phyloP scores from a whole-genome alignment of 2,888 invertebrate species.

The Melanotus villosus region DNA sequence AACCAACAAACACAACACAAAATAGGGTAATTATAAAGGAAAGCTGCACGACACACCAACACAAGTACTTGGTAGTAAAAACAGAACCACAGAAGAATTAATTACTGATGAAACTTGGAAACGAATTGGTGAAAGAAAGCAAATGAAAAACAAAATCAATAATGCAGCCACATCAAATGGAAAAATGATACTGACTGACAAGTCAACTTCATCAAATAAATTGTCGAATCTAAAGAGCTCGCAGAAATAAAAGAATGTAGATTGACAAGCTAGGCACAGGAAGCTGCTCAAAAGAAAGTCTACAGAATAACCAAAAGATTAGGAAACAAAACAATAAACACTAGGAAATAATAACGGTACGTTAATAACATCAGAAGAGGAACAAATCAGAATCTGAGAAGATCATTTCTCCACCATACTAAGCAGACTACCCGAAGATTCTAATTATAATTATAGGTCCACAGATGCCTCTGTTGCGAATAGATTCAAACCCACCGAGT shows the following conservation, averaged over 20 bases:
- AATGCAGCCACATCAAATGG: neutral
- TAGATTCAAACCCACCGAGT: too few species aligned
- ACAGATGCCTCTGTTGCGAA: too few species aligned
- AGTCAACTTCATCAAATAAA: neutral
- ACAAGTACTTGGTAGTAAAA: neutral
- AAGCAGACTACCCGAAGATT: constrained; percentile 1
- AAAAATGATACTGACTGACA: neutral
- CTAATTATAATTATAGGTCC: constrained; percentile 3
- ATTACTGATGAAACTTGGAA: neutral
- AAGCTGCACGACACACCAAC: constrained; percentile 2
- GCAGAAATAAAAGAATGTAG: neutral
- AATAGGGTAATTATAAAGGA: too few species aligned
- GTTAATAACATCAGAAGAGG: constrained; percentile 8
- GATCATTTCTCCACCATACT: neutral
- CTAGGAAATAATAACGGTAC: constrained; percentile 1
- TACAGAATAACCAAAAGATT: constrained; percentile 1
- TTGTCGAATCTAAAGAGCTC: neutral
- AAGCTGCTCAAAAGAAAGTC: constrained; percentile 3
- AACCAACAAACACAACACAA: too few species aligned
- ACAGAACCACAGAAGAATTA: neutral
- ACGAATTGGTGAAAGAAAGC: too few species aligned
- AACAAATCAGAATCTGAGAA: constrained; percentile 1
- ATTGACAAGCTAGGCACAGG: neutral
- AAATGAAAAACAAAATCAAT: neutral
- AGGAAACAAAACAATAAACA: constrained; percentile 4